Conservation (phyloP, 2,113 vertebrate genomes). For the Limnothrissa miodon region DNA sequence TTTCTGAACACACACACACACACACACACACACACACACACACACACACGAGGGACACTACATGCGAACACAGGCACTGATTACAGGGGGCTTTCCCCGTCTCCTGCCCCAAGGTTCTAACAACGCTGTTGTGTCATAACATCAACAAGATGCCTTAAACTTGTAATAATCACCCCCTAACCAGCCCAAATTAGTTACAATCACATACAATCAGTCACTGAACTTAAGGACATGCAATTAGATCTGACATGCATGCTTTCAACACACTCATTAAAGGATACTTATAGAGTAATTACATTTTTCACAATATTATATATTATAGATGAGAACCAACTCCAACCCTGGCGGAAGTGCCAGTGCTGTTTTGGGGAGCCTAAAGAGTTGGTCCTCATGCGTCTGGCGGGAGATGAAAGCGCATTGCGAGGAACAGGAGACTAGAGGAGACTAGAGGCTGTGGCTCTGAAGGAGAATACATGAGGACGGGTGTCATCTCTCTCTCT, state of each 20-base stretch:
- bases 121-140: neutral
- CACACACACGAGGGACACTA: neutral
- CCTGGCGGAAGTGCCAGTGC: neutral
- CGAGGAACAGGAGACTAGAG: too few species aligned
- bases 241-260: neutral
- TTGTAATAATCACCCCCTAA: neutral
- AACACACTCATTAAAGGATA: neutral
- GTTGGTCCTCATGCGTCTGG: neutral
- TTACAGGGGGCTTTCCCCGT: neutral
- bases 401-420: neutral
- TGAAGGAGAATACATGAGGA: neutral
- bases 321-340: neutral
- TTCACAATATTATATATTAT: slow-evolving; percentile 6
- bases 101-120: too few species aligned
- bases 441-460: neutral
- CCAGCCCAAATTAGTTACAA: neutral
- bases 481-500: neutral
- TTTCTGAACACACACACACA: too few species aligned
- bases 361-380: neutral
- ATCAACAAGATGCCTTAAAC: neutral
- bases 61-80: neutral
- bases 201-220: neutral
- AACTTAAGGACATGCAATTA: neutral
- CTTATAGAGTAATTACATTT: neutral
- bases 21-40: neutral